These are phyloP conservation scores for Cotesia chilonis DNA, from an alignment of 1,140 invertebrate genomes.

Conservation along the genomic window DNA sequence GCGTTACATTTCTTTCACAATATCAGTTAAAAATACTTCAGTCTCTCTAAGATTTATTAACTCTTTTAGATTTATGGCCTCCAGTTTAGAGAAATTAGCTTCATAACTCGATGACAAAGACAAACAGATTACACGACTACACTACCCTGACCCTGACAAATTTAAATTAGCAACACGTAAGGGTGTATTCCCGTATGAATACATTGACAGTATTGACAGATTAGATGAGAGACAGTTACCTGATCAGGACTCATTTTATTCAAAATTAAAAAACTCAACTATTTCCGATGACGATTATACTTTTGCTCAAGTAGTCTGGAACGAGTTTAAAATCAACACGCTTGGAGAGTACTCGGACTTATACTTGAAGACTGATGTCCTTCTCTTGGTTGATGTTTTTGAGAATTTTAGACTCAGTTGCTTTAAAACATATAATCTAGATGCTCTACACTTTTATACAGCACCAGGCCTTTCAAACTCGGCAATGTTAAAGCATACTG, in stretches of 20 bases:
- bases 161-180: slow-evolving; percentile 41
- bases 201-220: slow-evolving; percentile 44
- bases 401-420: slow-evolving; percentile 59
- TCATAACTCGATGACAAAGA: slow-evolving; percentile 28
- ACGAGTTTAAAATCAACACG: slow-evolving; percentile 52
- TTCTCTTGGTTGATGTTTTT: slow-evolving; percentile 61
- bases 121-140: slow-evolving; percentile 31
- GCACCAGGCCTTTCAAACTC: slow-evolving; percentile 57
- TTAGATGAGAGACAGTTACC: slow-evolving; percentile 33
- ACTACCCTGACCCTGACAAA: slow-evolving; percentile 34
- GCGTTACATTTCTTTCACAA: slow-evolving; percentile 42
- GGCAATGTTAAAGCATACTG: slow-evolving; percentile 56
- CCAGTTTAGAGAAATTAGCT: slow-evolving; percentile 40
- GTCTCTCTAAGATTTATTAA: slow-evolving; percentile 43
- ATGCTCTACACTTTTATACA: slow-evolving; percentile 54
- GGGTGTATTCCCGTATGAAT: slow-evolving; percentile 50
- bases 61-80: slow-evolving; percentile 41
- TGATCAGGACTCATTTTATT: slow-evolving; percentile 49
- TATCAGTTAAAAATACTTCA: slow-evolving; percentile 29
- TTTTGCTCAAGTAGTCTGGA: slow-evolving; percentile 55
- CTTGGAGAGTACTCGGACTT: slow-evolving; percentile 58
- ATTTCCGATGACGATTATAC: slow-evolving; percentile 53
- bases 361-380: slow-evolving; percentile 42
- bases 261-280: slow-evolving; percentile 44
- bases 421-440: slow-evolving; percentile 48